Evolutionary conservation across 2,113 vertebrate genomes (phyloP).

Genomic region (Rhynchomys soricoides): DNA sequence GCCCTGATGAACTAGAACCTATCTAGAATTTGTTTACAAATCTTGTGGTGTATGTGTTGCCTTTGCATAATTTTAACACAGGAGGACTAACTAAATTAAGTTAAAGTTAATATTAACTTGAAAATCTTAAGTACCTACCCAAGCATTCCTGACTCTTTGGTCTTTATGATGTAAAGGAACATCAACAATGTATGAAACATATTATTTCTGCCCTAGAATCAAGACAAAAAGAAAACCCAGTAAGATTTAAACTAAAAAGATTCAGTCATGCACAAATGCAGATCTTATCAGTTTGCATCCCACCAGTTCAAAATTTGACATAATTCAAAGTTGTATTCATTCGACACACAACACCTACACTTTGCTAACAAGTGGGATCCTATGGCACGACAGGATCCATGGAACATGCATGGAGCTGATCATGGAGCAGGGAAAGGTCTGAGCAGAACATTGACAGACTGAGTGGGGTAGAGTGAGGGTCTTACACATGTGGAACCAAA

Average conservation of each 20-base stretch:
- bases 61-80: conserved; percentile 8
- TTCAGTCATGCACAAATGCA: not conserved
- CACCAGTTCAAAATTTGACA: not conserved
- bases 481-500: not conserved
- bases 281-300: not conserved
- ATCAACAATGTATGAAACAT: conserved; percentile 97
- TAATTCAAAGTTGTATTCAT: conserved; percentile 34
- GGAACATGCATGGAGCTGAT: not conserved
- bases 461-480: not conserved
- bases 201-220: conserved; percentile 95
- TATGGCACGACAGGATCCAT: not conserved
- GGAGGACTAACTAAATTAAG: not conserved
- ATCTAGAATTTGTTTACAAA: not conserved
- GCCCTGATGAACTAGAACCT: not conserved
- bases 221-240: conserved; percentile 36
- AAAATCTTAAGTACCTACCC: conserved; percentile 89
- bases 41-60: not conserved
- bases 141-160: conserved; percentile 97
- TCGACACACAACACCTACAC: not conserved
- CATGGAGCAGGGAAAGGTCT: not conserved
- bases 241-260: conserved; percentile 43
- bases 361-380: not conserved
- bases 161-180: conserved; percentile 98
- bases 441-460: not conserved
- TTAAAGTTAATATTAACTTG: not conserved